phyloP scores from a whole-genome alignment of 2,113 vertebrate species.

The Pluvianellus socialis region DNA sequence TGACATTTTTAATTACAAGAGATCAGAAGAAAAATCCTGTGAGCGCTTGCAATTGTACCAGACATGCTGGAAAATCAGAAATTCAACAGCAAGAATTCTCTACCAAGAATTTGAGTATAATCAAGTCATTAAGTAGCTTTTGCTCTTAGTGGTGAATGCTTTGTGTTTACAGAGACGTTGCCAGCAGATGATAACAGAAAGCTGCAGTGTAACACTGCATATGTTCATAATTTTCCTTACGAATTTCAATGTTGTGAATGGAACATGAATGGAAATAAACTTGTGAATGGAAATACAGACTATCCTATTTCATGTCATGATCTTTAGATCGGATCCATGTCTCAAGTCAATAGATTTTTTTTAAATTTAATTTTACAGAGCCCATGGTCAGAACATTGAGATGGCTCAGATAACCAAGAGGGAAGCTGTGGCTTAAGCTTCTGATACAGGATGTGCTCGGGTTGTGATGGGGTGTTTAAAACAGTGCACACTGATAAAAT shows the following conservation, averaged over 20 bases:
- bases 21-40: not conserved
- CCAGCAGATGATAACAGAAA: not conserved
- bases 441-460: not conserved
- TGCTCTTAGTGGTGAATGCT: not conserved
- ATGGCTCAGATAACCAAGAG: not conserved
- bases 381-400: not conserved
- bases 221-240: not conserved
- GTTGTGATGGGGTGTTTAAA: not conserved
- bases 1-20: not conserved
- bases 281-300: not conserved
- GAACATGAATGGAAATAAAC: not conserved
- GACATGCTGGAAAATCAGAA: not conserved
- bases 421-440: not conserved
- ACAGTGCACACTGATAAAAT: not conserved
- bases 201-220: not conserved
- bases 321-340: not conserved
- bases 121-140: not conserved
- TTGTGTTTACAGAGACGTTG: not conserved
- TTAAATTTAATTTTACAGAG: not conserved
- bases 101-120: not conserved
- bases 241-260: not conserved
- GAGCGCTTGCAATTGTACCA: not conserved
- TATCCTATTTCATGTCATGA: not conserved
- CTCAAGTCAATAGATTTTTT: not conserved
- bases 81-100: not conserved